phyloP scores from a whole-genome alignment of 1,140 invertebrate species.

The Tetranychus cinnabarinus region DNA sequence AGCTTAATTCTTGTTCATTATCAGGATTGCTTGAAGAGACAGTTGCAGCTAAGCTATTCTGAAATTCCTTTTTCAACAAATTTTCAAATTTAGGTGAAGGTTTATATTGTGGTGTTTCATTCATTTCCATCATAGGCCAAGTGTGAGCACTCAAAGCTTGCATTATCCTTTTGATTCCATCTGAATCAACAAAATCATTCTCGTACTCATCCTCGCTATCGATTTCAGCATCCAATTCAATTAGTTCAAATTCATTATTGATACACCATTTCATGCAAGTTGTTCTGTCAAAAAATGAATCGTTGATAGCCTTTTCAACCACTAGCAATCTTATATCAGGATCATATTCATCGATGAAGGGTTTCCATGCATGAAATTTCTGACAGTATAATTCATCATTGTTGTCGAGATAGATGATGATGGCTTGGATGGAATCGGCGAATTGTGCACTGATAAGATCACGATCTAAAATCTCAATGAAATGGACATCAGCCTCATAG shows the following conservation, averaged over 20 bases:
- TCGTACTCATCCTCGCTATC: conserved; percentile 20
- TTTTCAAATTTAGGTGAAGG: conserved; percentile 4
- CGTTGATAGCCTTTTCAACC: conserved; percentile 22
- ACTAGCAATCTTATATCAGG: conserved; percentile 28
- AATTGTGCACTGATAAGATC: background rate
- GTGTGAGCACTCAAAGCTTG: conserved; percentile 47
- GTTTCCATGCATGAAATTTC: conserved; percentile 24
- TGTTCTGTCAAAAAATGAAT: conserved; percentile 14
- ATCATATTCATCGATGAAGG: conserved; percentile 26
- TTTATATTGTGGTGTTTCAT: conserved; percentile 19
- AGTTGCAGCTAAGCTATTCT: background rate
- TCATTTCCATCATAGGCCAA: conserved; percentile 46
- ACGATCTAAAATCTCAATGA: background rate
- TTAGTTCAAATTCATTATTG: conserved; percentile 39
- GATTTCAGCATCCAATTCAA: conserved; percentile 36
- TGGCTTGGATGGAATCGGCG: conserved; percentile 2
- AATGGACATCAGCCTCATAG: conserved; percentile 1
- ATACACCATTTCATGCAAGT: conserved; percentile 36
- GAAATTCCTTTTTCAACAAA: conserved; percentile 1
- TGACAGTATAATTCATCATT: conserved; percentile 17
- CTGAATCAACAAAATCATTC: conserved; percentile 36
- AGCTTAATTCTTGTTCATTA: conserved; percentile 9
- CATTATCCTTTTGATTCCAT: conserved; percentile 41
- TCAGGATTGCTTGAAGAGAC: conserved; percentile 2
- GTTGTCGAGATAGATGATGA: conserved; percentile 4